Percentiles rank a stretch among this genome's conserved stretches.
phyloP scores from a whole-genome alignment of 2,888 invertebrate genomes.

The Tipula confusa region DNA sequence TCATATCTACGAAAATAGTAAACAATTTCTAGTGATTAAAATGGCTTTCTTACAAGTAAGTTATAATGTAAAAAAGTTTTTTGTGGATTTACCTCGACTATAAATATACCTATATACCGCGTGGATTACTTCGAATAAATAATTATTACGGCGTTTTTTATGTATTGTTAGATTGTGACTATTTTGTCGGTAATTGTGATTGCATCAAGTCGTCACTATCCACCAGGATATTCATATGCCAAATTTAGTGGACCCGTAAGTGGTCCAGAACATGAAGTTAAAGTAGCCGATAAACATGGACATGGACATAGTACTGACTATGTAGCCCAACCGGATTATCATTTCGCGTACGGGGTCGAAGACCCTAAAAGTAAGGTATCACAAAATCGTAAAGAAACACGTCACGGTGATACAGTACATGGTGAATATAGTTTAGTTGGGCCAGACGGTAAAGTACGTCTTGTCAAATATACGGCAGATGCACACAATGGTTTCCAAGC shows the following conservation, averaged over 20 bases:
- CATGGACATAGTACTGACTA: constrained; percentile 56
- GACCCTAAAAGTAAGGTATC: constrained; percentile 68
- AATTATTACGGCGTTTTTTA: background rate
- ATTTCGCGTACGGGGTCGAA: constrained; percentile 71
- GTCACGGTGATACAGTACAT: constrained; percentile 66
- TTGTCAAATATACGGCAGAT: constrained; percentile 71
- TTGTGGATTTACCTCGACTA: background rate
- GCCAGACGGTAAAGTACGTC: constrained; percentile 67
- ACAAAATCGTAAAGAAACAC: constrained; percentile 66
- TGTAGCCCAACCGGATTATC: constrained; percentile 70
- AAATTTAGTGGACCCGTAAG: constrained; percentile 71
- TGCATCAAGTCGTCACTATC: constrained; percentile 39
- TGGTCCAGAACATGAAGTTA: constrained; percentile 52
- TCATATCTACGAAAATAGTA: background rate
- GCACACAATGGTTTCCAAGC: constrained; percentile 69
- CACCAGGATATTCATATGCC: constrained; percentile 64
- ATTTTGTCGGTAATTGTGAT: constrained; percentile 27
- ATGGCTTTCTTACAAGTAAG: background rate
- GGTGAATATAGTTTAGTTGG: constrained; percentile 72
- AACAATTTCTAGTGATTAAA: background rate
- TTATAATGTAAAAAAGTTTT: background rate
- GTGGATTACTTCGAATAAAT: background rate
- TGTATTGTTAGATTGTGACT: background rate
- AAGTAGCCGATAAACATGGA: constrained; percentile 42
- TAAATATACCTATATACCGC: too few species aligned